phyloP scores from a whole-genome alignment of 2,113 vertebrate species.

The Paedocypris sp. region DNA sequence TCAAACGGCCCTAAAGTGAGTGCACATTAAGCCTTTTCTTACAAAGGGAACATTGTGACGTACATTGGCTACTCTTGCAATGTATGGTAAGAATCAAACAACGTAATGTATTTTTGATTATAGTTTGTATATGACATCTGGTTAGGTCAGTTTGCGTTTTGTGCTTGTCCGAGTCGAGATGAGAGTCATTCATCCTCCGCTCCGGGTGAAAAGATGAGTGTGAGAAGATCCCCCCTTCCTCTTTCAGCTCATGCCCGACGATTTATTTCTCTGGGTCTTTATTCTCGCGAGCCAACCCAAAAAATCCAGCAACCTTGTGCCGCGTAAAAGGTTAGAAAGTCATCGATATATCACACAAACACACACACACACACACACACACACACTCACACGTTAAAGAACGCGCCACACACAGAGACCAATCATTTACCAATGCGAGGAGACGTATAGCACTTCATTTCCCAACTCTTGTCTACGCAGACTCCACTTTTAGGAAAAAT shows the following conservation, averaged over 20 bases:
- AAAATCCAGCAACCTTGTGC: constrained; percentile 20
- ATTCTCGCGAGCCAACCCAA: constrained; percentile 2
- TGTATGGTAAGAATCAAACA: too few species aligned
- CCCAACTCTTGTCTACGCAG: too few species aligned
- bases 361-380: not conserved
- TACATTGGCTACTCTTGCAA: too few species aligned
- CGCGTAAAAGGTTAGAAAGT: constrained; percentile 26
- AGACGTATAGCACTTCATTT: too few species aligned
- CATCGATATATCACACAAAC: constrained; percentile 27
- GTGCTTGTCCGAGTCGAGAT: not conserved
- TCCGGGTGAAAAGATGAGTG: constrained; percentile 32
- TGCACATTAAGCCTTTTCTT: too few species aligned
- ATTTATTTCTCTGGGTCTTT: constrained; percentile 37
- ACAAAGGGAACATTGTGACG: too few species aligned
- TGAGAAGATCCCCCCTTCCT: constrained; percentile 33
- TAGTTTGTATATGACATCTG: too few species aligned
- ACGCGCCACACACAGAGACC: constrained; percentile 1
- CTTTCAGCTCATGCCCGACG: constrained; percentile 33
- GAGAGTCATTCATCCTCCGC: constrained; percentile 38
- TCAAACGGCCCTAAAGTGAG: too few species aligned
- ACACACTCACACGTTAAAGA: too few species aligned
- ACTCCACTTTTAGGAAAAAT: too few species aligned
- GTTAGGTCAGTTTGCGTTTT: not conserved
- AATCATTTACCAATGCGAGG: not conserved
- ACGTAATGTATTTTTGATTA: too few species aligned